Base-by-base conservation (phyloP, 2,888 invertebrate species). In the Mechanitis mazaeus region DNA sequence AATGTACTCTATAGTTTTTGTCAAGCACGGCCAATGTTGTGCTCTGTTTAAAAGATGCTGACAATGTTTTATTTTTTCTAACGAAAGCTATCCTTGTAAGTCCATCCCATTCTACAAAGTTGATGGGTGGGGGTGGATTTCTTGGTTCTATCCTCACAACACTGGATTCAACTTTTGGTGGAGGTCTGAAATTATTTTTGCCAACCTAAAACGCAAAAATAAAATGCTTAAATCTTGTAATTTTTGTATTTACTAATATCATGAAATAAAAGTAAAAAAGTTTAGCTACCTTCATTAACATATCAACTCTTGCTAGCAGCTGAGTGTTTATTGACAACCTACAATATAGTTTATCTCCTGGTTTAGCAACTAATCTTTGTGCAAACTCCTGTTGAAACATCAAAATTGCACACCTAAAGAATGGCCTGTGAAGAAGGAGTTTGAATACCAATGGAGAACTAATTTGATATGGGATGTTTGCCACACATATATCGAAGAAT, bases 311-410 rank as follows among this genome's bases (percentile, higher is more conserved):
- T 2, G 99, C 97, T 67, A 99, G 87, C 28, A 99, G 90, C 78
- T 99, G 99, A 42, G 98, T 98, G 78, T 99, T 99, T 57, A 98
- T 94, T 59, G 99, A 98, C 42, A 99, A 87, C 60, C 99, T 93
- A 80, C 99, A 99, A 79, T 97, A 99, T 9, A 98, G 87, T 86
- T 99, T 99, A 76, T 99, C 98, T 1, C 98, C 99, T 12, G 99
- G 97, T 82, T 97, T 96, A 0, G 99, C 99, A 1, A 98, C 96
- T 59, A 99, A 90, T 78, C 99, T 92, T 76, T 98, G 96, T 2
- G 99, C 99, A 91, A 99, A 99, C 90, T 99, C 99, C 75, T 96
- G 93, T 90, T 99, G 99, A 79, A 99, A 98, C 99, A 99, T 99
- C 9, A 99, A 91, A 3, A 99, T 94, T 28, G 99, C 99, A 91